These are phyloP conservation scores for Pangasianodon gigas DNA, from an alignment of 2,113 vertebrate genomes.

Conservation along the genomic window DNA sequence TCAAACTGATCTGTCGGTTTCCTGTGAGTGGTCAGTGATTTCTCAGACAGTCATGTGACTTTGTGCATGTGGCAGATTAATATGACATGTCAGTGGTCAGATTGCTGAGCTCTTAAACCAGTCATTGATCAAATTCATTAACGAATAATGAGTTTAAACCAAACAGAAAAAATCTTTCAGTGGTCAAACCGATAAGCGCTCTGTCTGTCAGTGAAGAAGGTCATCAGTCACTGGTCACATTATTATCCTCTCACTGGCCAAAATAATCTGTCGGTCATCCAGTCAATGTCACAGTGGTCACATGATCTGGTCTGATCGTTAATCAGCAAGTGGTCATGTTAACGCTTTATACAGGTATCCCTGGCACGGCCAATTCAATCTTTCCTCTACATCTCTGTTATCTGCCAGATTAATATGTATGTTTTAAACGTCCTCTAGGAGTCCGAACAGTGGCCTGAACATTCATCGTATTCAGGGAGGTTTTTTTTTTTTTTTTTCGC, in stretches of 20 bases:
- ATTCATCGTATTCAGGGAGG: background rate
- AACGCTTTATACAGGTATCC: background rate
- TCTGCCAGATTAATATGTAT: background rate
- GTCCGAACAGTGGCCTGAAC: background rate
- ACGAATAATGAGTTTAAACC: no score
- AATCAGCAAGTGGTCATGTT: no score
- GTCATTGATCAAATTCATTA: background rate
- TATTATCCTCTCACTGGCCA: no score
- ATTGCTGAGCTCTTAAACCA: background rate
- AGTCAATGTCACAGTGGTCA: background rate
- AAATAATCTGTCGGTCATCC: background rate
- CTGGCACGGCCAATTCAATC: no score
- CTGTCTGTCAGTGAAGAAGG: no score
- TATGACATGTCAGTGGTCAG: no score
- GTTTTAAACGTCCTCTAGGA: background rate
- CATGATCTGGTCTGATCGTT: background rate
- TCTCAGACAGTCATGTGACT: no score
- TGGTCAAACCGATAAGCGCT: no score
- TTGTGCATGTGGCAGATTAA: no score
- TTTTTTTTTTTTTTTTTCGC: background rate
- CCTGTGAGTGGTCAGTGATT: no score
- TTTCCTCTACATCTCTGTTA: background rate
- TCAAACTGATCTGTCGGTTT: background rate
- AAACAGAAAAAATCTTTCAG: no score
- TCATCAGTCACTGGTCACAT: no score